Evolutionary conservation across 2,797 vertebrate genomes (phyloP), one percentile per base, ranked within the genome.

Genomic region (Tokudaia tokunoshimensis): DNA sequence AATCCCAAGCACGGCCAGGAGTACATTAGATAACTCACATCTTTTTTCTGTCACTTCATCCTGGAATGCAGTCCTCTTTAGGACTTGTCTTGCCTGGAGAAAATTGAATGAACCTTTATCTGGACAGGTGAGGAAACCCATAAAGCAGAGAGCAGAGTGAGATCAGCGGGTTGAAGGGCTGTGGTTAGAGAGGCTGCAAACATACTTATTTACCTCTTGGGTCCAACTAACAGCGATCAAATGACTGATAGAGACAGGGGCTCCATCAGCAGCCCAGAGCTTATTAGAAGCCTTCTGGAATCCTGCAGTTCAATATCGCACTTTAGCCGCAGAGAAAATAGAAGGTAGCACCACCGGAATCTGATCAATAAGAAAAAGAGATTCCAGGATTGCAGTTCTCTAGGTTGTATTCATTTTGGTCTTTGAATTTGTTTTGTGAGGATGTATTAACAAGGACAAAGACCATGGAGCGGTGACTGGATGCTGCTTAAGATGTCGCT

Each of bases 351-450:
- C 91, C 19, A 9, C 65, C 75, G 80, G 92, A 96, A 95, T 92
- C 96, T 63, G 20, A 95, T 96, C 92, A 41, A 96, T 96, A 93
- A 89, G 91, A 41, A 92, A 92, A 96, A 50, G 20, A 81, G 72
- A 96, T 90, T 97, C 89, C 70, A 65, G 70, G 75, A 95, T 67
- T 59, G 19, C 84, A 85, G 1, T n/a, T 92, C 72, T 88, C 74
- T 80, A 13, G 6, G 37, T 47, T 89, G 61, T 78, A 65, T 86
- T 97, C 52, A 89, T 89, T 95, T 80, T 24, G 70, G 65, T 79
- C 82, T 92, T 89, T 50, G n/a, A 75, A 78, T 92, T 74, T 89
- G 47, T 90, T 94, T 93, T 74, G 67, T 34, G 31, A 93, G 89
- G 47, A n/a, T 88, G 31, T 90, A 26, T 44, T 93, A 41, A 2